Evolutionary conservation across 1,140 invertebrate genomes (phyloP).

Genomic region (Cyclina sinensis): DNA sequence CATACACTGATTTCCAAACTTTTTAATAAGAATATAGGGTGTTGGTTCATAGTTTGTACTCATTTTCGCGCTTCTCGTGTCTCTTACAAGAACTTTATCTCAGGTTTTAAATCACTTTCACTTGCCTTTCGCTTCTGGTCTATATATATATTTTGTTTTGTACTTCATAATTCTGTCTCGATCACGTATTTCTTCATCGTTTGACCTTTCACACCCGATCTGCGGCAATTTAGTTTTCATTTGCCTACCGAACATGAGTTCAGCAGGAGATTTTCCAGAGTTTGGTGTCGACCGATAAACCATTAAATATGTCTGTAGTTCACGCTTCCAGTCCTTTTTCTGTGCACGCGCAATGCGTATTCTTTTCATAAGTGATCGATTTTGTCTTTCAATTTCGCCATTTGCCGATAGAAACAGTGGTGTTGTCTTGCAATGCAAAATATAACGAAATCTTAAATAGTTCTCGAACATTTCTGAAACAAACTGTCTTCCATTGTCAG

Average conservation of each 20-base stretch:
- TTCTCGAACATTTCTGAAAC: too few relatives aligned
- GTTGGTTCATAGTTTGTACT: neutral
- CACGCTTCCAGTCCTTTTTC: too few relatives aligned
- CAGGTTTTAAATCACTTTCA: neutral
- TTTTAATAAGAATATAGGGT: neutral
- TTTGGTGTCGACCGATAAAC: slow-evolving; percentile 62
- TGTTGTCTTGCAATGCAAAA: slow-evolving; percentile 61
- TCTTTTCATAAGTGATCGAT: too few relatives aligned
- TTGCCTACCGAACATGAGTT: slow-evolving; percentile 69
- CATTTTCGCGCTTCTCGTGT: neutral
- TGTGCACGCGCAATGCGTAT: too few relatives aligned
- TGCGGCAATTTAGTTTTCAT: slow-evolving; percentile 71
- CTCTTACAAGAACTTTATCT: neutral
- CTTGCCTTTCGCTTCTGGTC: slow-evolving; percentile 40
- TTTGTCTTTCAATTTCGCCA: too few relatives aligned
- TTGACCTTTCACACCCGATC: slow-evolving; percentile 1
- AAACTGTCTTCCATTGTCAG: too few relatives aligned
- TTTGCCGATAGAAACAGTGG: slow-evolving; percentile 69
- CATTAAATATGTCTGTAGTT: slow-evolving; percentile 59
- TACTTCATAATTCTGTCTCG: slow-evolving; percentile 65
- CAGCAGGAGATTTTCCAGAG: slow-evolving; percentile 49
- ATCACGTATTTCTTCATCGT: slow-evolving; percentile 50
- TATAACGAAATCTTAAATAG: slow-evolving; percentile 56
- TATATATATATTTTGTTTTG: slow-evolving; percentile 62
- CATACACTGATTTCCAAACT: neutral